A percentile compares a stretch with the other conserved stretches of the same genome.
These are phyloP conservation scores for Papilio xuthus DNA, from an alignment of 1,140 invertebrate species.

Conservation along the genomic window DNA sequence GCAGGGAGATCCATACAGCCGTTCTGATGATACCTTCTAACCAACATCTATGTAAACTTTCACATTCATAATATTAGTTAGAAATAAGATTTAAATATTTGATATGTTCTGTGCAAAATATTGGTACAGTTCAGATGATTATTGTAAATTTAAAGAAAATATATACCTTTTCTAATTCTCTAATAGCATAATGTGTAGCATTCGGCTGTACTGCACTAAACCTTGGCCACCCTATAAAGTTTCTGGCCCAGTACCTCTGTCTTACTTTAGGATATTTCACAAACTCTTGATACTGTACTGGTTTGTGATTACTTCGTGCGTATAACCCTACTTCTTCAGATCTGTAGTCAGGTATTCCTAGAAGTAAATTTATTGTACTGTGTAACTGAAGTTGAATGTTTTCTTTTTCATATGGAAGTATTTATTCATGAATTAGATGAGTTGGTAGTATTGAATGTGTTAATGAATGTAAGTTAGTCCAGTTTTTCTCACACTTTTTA, in stretches of 20 bases:
- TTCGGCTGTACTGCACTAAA: slow-evolving; percentile 88
- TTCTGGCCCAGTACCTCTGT: slow-evolving; percentile 97
- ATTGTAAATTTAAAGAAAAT: not conserved
- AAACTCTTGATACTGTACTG: slow-evolving; percentile 94
- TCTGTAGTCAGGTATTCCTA: slow-evolving; percentile 96
- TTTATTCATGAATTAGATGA: too few species aligned
- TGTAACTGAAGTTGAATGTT: not conserved
- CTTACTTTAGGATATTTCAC: slow-evolving; percentile 86
- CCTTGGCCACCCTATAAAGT: slow-evolving; percentile 95
- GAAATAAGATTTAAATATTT: too few species aligned
- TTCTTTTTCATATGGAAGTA: too few species aligned
- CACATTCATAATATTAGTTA: too few species aligned
- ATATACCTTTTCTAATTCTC: slow-evolving; percentile 84
- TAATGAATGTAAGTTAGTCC: too few species aligned
- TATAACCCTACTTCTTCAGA: slow-evolving; percentile 96
- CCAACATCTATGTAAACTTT: too few species aligned
- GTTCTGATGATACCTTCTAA: too few species aligned
- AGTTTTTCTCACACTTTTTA: too few species aligned
- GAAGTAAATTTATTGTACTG: slow-evolving; percentile 32
- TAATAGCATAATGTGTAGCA: slow-evolving; percentile 84
- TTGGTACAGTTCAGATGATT: not conserved
- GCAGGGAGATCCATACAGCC: too few species aligned
- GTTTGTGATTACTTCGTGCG: slow-evolving; percentile 90
- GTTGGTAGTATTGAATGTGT: too few species aligned
- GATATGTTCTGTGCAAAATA: too few species aligned